phyloP scores from a whole-genome alignment of 30 jellyfish, hydroid and myxozoan species.

The Pseudorhiza aurosa region DNA sequence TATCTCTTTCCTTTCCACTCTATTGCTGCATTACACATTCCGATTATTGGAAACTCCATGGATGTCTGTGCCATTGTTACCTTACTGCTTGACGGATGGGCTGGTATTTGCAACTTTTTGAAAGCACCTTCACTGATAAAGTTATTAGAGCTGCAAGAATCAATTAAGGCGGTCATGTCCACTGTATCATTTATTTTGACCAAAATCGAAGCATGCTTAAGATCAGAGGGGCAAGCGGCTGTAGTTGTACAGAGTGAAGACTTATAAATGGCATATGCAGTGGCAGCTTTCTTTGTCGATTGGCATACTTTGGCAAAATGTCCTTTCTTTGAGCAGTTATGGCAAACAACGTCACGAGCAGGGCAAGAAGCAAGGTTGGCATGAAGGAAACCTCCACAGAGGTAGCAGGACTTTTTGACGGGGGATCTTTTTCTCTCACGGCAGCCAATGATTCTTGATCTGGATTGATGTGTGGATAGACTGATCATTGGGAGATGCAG shows the following conservation, averaged over 20 bases:
- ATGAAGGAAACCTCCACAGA: conserved; percentile 26
- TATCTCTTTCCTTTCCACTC: conserved; percentile 27
- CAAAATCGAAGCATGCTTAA: conserved; percentile 47
- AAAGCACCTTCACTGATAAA: conserved; percentile 27
- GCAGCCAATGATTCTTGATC: conserved; percentile 37
- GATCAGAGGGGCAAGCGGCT: conserved; percentile 58
- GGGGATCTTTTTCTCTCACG: neutral
- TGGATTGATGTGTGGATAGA: too few relatives aligned
- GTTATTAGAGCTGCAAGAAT: conserved; percentile 38
- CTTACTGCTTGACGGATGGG: conserved; percentile 27
- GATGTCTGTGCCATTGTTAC: conserved; percentile 56
- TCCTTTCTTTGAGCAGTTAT: conserved; percentile 52
- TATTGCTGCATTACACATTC: conserved; percentile 28
- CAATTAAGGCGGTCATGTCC: conserved; percentile 26
- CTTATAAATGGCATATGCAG: conserved; percentile 38
- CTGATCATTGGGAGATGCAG: too few relatives aligned
- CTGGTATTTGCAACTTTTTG: conserved; percentile 44
- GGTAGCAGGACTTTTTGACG: conserved; percentile 11
- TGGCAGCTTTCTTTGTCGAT: conserved; percentile 46
- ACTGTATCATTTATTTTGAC: conserved; percentile 11
- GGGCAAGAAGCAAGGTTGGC: conserved; percentile 54
- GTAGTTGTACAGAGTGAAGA: conserved; percentile 47
- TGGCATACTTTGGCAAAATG: conserved; percentile 73
- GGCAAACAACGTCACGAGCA: conserved; percentile 38
- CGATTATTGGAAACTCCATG: conserved; percentile 33